Base-by-base conservation (phyloP, 30 jellyfish, hydroid and myxozoan species). In the Catostylus mosaicus region DNA sequence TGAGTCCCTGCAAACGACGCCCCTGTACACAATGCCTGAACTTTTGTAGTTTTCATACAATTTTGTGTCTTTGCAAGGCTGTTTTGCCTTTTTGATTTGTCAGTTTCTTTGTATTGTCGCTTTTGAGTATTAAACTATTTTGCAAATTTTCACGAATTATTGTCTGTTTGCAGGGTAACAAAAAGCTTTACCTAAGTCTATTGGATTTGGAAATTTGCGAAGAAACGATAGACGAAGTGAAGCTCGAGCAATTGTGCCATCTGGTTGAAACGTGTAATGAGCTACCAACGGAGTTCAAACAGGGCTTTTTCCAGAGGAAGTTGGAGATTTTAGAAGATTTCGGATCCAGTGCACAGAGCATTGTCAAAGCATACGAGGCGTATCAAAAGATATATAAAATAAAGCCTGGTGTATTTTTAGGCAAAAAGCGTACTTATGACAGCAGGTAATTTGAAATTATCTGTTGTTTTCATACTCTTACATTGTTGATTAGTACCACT, bases 261-360 rank as follows among this genome's bases (percentile, higher is more conserved):
- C 10, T 83, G 20, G 97, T 94, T 71, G 91, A 77, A 33, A 57
- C 38, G 30, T 92, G 86, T 47, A 62, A 67, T 32, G 88, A 67
- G 27, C 75, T 94, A 26, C 48, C 96, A 0, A 56, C 62, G 18
- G 91, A 79, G 6, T 94, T 94, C 87, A 96, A 84, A 67, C 97
- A 88, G 52, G 91, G 92, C 36, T 94, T 88, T 71, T 66, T 56
- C 19, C 96, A 82, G 66, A 87, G 97, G 59, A 75, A 72, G 47
- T 83, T 94, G 40, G 97, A 88, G 68, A 75, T 94, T 33, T 69
- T 78, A 29, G 97, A 94, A 54, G 99, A 94, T 32, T 82, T 78
- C 56, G 96, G 96, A 16, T 62, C 83, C 1, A 86, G 81, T 78
- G 77, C 88, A 24, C 64, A 51, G 10, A 56, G n/a, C 37, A 71